These are phyloP conservation scores for Hirtodrosophila cameraria DNA, from an alignment of 2,888 invertebrate genomes.

Conservation along the genomic window DNA sequence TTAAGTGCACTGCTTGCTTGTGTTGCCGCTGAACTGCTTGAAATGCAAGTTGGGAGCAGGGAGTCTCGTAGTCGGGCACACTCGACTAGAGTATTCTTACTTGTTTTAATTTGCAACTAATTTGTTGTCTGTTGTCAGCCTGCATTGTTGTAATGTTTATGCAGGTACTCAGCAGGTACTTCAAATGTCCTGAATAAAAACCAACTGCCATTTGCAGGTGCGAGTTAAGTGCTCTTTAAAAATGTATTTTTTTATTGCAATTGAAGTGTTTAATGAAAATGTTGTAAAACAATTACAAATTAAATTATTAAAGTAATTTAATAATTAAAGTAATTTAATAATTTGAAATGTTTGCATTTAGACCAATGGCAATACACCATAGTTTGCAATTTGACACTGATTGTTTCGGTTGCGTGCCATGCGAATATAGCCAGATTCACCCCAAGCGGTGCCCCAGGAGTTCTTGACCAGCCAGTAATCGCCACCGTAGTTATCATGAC, in stretches of 20 bases:
- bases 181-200: constrained; percentile 2
- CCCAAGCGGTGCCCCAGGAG: constrained; percentile 89
- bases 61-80: too few relatives aligned
- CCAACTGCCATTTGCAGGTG: constrained; percentile 9
- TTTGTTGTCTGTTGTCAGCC: background rate
- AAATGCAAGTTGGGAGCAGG: too few relatives aligned
- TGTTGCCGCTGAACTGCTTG: too few relatives aligned
- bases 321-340: too few relatives aligned
- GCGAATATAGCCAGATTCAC: constrained; percentile 92
- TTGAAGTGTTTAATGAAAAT: background rate
- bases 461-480: constrained; percentile 91
- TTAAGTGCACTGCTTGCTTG: too few relatives aligned
- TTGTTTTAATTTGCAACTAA: background rate
- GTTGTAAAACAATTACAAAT: background rate
- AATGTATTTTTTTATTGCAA: background rate
- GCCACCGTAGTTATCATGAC: constrained; percentile 79
- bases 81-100: too few relatives aligned
- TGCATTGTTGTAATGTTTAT: constrained; percentile 2
- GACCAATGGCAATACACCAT: constrained; percentile 93
- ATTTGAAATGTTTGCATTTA: too few relatives aligned
- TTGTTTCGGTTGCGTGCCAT: constrained; percentile 93
- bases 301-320: background rate
- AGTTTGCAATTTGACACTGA: constrained; percentile 92
- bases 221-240: background rate
- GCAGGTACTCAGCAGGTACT: constrained; percentile 19